Base-by-base conservation (phyloP, 2,113 vertebrate species). In the Spermophilus dauricus region DNA sequence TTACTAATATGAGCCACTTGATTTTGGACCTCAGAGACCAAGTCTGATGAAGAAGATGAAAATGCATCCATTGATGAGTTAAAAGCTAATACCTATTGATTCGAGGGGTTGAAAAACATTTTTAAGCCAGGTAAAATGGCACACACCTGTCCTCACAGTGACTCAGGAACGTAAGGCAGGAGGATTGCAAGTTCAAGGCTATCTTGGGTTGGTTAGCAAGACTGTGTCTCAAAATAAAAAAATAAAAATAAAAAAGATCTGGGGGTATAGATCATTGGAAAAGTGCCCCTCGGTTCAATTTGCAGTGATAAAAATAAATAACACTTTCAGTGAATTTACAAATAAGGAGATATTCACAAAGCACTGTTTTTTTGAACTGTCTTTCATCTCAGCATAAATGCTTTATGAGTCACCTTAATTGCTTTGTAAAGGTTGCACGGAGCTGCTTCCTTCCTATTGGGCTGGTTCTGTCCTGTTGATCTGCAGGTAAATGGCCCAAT, bases 381-480 rank as follows among this genome's bases (percentile, higher is more conserved):
- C 75, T 92, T 94, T 86, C 45, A 90, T 65, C 61, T 92, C 61
- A 32, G 90, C 53, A 58, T 78, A 70, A 95, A 95, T 86, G 73
- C 81, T 96, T 94, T 51, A 67, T 91, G 83, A 97, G 94, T 73
- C 76, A 89, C 78, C 20, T 37, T 67, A 85, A 94, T 53, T 91
- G 67, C 78, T 86, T 12, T 86, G 78, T 30, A 89, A 93, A 67
- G 73, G 82, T 67, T 72, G 93, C 84, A 61, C 45, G 14, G 37
- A 69, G 73, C 77, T 73, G 83, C 69, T 89, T 75, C 73, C 89
- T 77, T 51, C 30, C 63, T 22, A 20, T 1, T 30, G 65, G 80
- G 63, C 78, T 94, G 88, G 30, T 53, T 84, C 85, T 48, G 39
- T 14, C 24, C 22, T 4, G 2, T 12, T 61, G 56, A 8, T 53